Percentiles rank a stretch among this genome's conserved stretches.
Evolutionary conservation across 2,113 vertebrate species (phyloP).

Genomic region (Boleophthalmus pectinirostris): DNA sequence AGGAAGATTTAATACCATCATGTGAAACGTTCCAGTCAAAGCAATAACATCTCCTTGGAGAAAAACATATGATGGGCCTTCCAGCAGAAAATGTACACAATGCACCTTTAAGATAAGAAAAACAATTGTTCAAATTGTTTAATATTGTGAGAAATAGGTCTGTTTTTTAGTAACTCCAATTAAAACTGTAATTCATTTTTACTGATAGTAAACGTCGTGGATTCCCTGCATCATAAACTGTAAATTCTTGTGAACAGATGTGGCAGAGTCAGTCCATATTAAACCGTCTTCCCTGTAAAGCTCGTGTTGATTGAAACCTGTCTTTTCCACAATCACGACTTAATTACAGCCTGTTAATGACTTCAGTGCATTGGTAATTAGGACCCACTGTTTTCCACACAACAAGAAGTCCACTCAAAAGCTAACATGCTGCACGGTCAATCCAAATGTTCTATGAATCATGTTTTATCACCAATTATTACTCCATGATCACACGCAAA

Average conservation of each 20-base stretch:
- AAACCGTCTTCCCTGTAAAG: slow-evolving; percentile 10
- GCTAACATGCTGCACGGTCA: slow-evolving; percentile 23
- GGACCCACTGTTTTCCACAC: slow-evolving; percentile 48
- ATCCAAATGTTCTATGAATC: slow-evolving; percentile 71
- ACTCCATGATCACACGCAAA: slow-evolving; percentile 77
- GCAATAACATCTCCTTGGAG: too few species aligned
- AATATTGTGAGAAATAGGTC: too few species aligned
- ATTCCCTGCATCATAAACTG: slow-evolving; percentile 26
- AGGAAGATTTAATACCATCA: too few species aligned
- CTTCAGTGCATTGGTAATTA: slow-evolving; percentile 44
- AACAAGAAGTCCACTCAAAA: slow-evolving; percentile 36
- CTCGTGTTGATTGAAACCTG: slow-evolving; percentile 49
- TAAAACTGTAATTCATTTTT: too few species aligned
- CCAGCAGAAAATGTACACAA: too few species aligned
- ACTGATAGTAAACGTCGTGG: slow-evolving; percentile 9
- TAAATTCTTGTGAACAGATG: slow-evolving; percentile 22
- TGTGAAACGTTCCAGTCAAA: too few species aligned
- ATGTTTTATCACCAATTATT: slow-evolving; percentile 76
- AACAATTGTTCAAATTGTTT: too few species aligned
- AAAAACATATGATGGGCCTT: too few species aligned
- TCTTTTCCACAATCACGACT: slow-evolving; percentile 53
- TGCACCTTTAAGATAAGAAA: too few species aligned
- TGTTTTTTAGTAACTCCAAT: too few species aligned
- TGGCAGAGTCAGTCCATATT: slow-evolving; percentile 19
- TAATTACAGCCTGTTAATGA: slow-evolving; percentile 68